phyloP scores from a whole-genome alignment of 2,113 vertebrate genomes.

The Chrysochloris asiatica region DNA sequence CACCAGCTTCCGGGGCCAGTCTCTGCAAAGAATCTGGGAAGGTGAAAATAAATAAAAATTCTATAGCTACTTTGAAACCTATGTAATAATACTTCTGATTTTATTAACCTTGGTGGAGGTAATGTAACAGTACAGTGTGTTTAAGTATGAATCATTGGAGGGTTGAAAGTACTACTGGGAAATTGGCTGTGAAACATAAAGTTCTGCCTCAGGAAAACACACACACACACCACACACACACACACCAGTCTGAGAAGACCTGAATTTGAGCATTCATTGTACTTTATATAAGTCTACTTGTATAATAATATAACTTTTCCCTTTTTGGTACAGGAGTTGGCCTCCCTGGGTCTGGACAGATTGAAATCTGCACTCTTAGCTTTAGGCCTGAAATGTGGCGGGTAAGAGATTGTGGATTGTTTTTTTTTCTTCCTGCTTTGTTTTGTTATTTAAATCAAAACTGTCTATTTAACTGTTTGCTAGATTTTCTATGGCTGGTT shows the following conservation, averaged over 20 bases:
- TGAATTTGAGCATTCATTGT: background rate
- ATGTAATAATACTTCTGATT: background rate
- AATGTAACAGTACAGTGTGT: background rate
- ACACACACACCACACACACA: too few species aligned
- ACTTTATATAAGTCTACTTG: slow-evolving; percentile 13
- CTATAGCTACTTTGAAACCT: background rate
- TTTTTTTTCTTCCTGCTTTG: too few species aligned
- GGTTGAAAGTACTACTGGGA: background rate
- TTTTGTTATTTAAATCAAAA: too few species aligned
- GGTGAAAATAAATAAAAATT: background rate
- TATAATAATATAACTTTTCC: background rate
- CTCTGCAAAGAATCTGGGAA: background rate
- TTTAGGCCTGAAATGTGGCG: slow-evolving; percentile 96
- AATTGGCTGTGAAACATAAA: background rate
- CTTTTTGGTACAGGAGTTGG: slow-evolving; percentile 91
- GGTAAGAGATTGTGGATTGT: too few species aligned
- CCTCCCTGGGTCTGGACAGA: slow-evolving; percentile 97
- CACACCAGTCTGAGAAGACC: background rate
- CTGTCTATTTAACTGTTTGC: too few species aligned
- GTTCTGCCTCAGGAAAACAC: background rate
- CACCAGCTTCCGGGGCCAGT: background rate
- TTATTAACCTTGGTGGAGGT: background rate
- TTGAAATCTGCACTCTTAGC: slow-evolving; percentile 98
- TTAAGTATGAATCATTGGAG: background rate
- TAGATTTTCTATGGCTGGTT: background rate